phyloP scores from a whole-genome alignment of 2,888 invertebrate species.

The Metalampra italica region DNA sequence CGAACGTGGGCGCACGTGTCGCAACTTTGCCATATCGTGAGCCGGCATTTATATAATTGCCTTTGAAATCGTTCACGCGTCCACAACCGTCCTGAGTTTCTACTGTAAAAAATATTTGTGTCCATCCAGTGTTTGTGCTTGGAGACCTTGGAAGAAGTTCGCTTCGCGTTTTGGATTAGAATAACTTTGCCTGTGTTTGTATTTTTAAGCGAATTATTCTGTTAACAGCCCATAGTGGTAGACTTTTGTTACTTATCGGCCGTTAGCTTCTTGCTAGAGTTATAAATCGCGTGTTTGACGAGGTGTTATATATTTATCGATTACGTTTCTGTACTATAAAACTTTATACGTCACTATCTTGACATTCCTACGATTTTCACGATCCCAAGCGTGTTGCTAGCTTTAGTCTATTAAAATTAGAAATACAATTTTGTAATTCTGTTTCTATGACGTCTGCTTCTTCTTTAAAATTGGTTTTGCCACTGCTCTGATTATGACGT shows the following conservation, averaged over 20 bases:
- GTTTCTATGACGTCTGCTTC: too few species aligned
- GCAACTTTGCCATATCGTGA: constrained; percentile 16
- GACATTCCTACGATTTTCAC: too few species aligned
- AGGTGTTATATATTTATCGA: constrained; percentile 43
- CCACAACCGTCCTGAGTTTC: constrained; percentile 56
- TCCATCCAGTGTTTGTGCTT: constrained; percentile 1
- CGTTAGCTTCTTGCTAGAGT: constrained; percentile 17
- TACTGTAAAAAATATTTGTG: constrained; percentile 32
- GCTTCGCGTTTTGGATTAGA: neutral
- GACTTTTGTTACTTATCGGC: constrained; percentile 24
- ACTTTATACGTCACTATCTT: neutral
- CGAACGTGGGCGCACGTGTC: constrained; percentile 39
- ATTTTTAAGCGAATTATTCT: neutral
- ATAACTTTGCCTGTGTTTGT: neutral
- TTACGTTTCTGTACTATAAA: constrained; percentile 1
- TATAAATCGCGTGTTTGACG: constrained; percentile 40
- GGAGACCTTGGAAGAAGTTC: constrained; percentile 28
- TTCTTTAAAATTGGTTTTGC: too few species aligned
- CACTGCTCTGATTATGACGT: too few species aligned
- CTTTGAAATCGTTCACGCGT: constrained; percentile 48
- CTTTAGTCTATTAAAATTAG: too few species aligned
- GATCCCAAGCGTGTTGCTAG: too few species aligned
- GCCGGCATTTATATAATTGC: constrained; percentile 40
- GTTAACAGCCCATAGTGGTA: neutral
- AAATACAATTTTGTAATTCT: too few species aligned